A percentile compares a stretch with the other conserved stretches of the same genome.
These are phyloP conservation scores for Idaea aversata DNA, from an alignment of 2,888 invertebrate genomes.

Conservation along the genomic window DNA sequence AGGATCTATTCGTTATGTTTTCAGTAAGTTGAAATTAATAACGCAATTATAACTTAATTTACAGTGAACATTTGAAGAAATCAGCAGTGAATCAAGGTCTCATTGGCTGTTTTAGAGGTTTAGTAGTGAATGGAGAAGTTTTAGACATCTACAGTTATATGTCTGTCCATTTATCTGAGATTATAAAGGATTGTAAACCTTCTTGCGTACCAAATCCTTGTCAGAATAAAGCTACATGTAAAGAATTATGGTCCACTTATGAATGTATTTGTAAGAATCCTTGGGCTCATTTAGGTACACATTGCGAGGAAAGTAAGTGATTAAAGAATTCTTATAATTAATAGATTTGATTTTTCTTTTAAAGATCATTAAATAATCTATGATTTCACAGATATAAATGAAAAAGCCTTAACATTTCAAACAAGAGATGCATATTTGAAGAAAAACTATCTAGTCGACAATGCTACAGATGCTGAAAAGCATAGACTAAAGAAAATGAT, in stretches of 20 bases:
- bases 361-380: background rate
- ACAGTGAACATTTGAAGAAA: slow-evolving; percentile 89
- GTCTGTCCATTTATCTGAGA: slow-evolving; percentile 94
- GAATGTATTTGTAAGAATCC: slow-evolving; percentile 95
- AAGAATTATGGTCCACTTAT: slow-evolving; percentile 95
- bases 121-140: slow-evolving; percentile 95
- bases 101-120: slow-evolving; percentile 95
- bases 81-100: slow-evolving; percentile 92
- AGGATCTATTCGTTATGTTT: slow-evolving; percentile 6
- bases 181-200: slow-evolving; percentile 95
- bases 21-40: background rate
- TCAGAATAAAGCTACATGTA: slow-evolving; percentile 93
- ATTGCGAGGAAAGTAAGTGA: slow-evolving; percentile 93
- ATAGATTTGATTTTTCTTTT: background rate
- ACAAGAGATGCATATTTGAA: slow-evolving; percentile 89
- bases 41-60: slow-evolving; percentile 21
- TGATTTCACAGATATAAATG: slow-evolving; percentile 88
- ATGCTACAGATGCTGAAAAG: slow-evolving; percentile 81
- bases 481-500: slow-evolving; percentile 87
- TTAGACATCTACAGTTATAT: slow-evolving; percentile 95
- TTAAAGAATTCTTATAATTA: slow-evolving; percentile 1
- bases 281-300: slow-evolving; percentile 94
- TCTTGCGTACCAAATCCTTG: slow-evolving; percentile 97
- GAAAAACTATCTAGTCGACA: slow-evolving; percentile 88
- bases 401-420: slow-evolving; percentile 92